Evolutionary conservation across 1,140 invertebrate genomes (phyloP), one percentile per base, ranked within the genome.

Genomic region (Lordiphosa clarofinis): DNA sequence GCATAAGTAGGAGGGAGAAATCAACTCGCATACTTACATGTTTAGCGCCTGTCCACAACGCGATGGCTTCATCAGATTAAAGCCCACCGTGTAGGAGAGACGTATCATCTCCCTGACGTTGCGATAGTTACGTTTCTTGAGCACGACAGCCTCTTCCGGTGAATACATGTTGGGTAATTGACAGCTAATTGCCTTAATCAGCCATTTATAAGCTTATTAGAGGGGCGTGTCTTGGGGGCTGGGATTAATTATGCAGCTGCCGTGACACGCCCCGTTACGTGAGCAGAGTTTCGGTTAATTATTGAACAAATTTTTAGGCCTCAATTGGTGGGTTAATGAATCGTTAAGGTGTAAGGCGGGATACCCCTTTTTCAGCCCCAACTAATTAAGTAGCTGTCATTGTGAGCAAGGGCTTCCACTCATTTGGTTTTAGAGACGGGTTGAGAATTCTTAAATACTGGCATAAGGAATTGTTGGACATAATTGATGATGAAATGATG

Each of bases 131-230:
- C 59, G 69, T 37, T 55, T 56, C 38, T 56, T 54, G 8, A 78
- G 28, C 10, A 54, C 44, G 8, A 11, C 31, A 3, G 54, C 63
- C 58, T 86, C 63, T 31, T 65, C 55, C 10, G 55, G 4, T 28
- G 67, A 55, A 40, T 81, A 75, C 74, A 81, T 87, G 48, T 60
- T 42, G 12, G 35, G 56, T 82, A 78, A 82, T 78, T 73, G 47
- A 35, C 36, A 24, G 9, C 42, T 52, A 84, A 70, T 50, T 73
- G 57, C 15, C 13, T 31, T 42, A 62, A 65, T 73, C 55, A 50
- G 38, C 4, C 59, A 62, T 82, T 82, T 82, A 82, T 82, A 82
- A 35, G 56, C 54, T 44, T 44, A 64, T 69, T 46, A 40, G 31
- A 13, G 15, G 43, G 78, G 72, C 59, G 73, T 69, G 53, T 15